phyloP scores from a whole-genome alignment of 2,888 invertebrate species.

The Leucophenga montana region DNA sequence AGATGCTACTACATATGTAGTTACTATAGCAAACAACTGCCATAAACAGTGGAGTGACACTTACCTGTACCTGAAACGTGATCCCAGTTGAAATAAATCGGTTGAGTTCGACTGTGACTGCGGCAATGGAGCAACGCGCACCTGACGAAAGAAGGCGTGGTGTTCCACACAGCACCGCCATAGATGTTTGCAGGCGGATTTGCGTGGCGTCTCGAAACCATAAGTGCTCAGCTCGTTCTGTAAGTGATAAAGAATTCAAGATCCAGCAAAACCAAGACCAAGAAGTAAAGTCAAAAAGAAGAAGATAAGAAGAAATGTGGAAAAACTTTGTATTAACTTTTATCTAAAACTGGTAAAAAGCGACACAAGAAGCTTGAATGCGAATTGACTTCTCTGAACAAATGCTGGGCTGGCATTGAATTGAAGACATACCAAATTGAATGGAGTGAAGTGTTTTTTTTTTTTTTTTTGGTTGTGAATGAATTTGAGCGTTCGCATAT shows the following conservation, averaged over 20 bases:
- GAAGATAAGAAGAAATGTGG: background rate
- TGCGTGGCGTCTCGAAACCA: constrained; percentile 94
- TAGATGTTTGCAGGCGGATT: constrained; percentile 93
- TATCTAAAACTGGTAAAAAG: constrained; percentile 6
- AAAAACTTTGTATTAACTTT: background rate
- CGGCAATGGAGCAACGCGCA: constrained; percentile 82
- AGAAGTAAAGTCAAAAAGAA: background rate
- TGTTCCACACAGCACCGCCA: constrained; percentile 98
- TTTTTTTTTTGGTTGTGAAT: background rate
- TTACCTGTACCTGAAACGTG: constrained; percentile 86
- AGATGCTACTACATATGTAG: no score
- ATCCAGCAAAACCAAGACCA: background rate
- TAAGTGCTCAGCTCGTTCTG: constrained; percentile 96
- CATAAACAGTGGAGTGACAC: constrained; percentile 32
- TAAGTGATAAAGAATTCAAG: constrained; percentile 38
- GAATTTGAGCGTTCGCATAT: constrained; percentile 18
- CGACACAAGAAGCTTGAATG: constrained; percentile 18
- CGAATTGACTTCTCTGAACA: constrained; percentile 37
- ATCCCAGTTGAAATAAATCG: constrained; percentile 85
- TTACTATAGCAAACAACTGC: no score
- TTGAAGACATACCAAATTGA: background rate
- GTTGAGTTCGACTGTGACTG: constrained; percentile 77
- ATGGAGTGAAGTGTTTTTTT: background rate
- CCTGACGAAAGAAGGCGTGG: constrained; percentile 92
- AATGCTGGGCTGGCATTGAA: background rate